phyloP scores from a whole-genome alignment of 2,888 invertebrate genomes.

The Baccha elongata region DNA sequence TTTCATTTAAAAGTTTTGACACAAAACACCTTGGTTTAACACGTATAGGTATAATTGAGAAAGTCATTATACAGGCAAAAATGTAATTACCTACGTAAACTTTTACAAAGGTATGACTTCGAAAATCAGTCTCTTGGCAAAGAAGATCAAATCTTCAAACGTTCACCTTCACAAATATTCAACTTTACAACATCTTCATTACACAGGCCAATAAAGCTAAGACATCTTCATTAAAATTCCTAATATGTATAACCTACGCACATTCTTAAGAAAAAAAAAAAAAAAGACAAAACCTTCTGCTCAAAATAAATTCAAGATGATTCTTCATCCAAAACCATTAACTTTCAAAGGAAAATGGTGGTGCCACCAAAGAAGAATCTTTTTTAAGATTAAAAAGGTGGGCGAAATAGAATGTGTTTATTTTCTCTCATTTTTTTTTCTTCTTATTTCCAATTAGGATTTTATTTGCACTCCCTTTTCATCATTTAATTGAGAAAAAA shows the following conservation, averaged over 20 bases:
- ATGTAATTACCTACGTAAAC: constrained; percentile 43
- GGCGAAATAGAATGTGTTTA: constrained; percentile 5
- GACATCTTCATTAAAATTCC: constrained; percentile 30
- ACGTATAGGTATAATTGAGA: too few species aligned
- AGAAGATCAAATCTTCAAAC: constrained; percentile 16
- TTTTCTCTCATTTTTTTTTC: not conserved
- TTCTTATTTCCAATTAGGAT: constrained; percentile 33
- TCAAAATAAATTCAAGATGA: constrained; percentile 1
- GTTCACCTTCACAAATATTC: constrained; percentile 19
- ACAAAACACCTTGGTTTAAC: constrained; percentile 46
- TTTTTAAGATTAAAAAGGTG: not conserved
- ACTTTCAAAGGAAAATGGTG: constrained; percentile 5
- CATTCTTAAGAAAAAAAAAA: not conserved
- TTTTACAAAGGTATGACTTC: not conserved
- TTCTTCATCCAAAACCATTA: constrained; percentile 2
- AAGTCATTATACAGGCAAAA: constrained; percentile 29
- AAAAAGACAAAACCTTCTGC: not conserved
- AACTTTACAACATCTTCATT: constrained; percentile 4
- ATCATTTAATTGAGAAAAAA: constrained; percentile 38
- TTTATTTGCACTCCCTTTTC: constrained; percentile 36
- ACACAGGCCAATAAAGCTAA: constrained; percentile 30
- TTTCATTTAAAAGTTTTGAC: constrained; percentile 47
- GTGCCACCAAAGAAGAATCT: not conserved
- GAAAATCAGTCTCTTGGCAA: not conserved
- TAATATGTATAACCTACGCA: too few species aligned